Evolutionary conservation across 2,113 vertebrate species (phyloP), one percentile per base, ranked within the genome.

Genomic region (Phylloscopus whistleri): DNA sequence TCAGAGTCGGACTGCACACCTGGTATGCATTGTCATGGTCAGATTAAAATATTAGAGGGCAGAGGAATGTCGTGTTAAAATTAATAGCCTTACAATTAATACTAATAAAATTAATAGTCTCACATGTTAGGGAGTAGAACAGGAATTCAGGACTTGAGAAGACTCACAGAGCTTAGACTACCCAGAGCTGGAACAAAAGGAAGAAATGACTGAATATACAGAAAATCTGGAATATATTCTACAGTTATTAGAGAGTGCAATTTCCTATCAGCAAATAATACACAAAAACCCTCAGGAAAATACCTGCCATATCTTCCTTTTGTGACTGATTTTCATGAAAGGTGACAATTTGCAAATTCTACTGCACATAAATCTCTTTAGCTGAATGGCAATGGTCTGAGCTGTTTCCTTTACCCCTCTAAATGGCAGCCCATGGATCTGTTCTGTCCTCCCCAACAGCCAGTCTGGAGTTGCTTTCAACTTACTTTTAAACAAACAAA

Each of bases 131-230:
- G n/a, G 21, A 95, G 14, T 13, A 76, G 46, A 87, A 64, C 9
- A 46, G 64, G 14, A 84, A 81, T 31, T 78, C 16, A 14, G 33
- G 35, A 55, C 17, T 39, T 78, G 14, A 69, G 27, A 89, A 55
- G n/a, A 59, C 3, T 6, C 20, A 24, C 0, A 1, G 19, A 87
- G 16, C 16, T 72, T 52, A n/a, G 16, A n/a, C 13, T n/a, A 49
- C 3, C 4, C 6, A 1, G 6, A 58, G 3, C 0, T 53, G 7
- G 12, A 31, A 53, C 7, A 76, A 64, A 75, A 21, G 5, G 4
- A 75, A 79, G 28, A 82, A 2, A 16, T 21, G 4, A 56, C 6
- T 21, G 1, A 30, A 72, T 20, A 60, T 10, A 52, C 7, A 95
- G 37, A 69, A 69, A 80, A 63, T 19, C 7, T 69, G 41, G 11